Evolutionary conservation across 2,797 vertebrate species (phyloP).

Genomic region (Leptoclinus maculatus): DNA sequence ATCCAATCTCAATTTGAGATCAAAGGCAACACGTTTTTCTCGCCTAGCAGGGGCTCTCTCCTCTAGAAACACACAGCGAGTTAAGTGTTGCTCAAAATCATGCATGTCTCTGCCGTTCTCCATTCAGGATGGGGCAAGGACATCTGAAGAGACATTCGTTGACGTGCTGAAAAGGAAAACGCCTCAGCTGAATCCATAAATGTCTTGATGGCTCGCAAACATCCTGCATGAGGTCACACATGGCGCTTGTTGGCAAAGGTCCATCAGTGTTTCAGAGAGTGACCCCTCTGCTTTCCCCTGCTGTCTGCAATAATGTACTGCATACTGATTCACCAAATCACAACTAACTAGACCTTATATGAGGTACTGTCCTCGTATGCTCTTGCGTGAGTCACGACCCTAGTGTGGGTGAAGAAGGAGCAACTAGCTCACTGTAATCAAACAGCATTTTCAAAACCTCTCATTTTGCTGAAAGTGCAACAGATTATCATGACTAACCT

Average conservation of each 20-base stretch:
- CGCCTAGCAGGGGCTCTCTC: slow-evolving; percentile 35
- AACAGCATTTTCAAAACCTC: slow-evolving; percentile 22
- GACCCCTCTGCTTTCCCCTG: slow-evolving; percentile 20
- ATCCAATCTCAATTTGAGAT: slow-evolving; percentile 76
- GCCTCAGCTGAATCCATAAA: slow-evolving; percentile 39
- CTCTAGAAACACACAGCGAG: slow-evolving; percentile 35
- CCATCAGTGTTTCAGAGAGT: slow-evolving; percentile 28
- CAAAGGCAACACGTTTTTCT: slow-evolving; percentile 69
- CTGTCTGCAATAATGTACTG: slow-evolving; percentile 19
- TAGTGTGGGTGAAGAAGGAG: slow-evolving; percentile 9
- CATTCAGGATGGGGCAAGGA: slow-evolving; percentile 29
- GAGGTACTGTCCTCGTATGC: neutral
- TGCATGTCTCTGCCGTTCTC: slow-evolving; percentile 20
- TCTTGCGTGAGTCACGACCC: slow-evolving; percentile 33
- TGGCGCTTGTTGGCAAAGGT: slow-evolving; percentile 22
- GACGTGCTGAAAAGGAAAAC: slow-evolving; percentile 33
- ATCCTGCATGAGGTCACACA: slow-evolving; percentile 26
- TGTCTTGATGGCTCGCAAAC: slow-evolving; percentile 19
- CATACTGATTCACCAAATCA: slow-evolving; percentile 18
- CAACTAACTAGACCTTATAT: slow-evolving; percentile 10
- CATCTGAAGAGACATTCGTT: slow-evolving; percentile 43
- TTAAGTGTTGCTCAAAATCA: slow-evolving; percentile 33
- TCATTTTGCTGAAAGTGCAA: slow-evolving; percentile 35
- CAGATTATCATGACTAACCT: slow-evolving; percentile 41
- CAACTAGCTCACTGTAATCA: neutral